Evolutionary conservation across 2,888 invertebrate species (phyloP), one percentile per base, ranked within the genome.

Genomic region (Lepidonotus clava): DNA sequence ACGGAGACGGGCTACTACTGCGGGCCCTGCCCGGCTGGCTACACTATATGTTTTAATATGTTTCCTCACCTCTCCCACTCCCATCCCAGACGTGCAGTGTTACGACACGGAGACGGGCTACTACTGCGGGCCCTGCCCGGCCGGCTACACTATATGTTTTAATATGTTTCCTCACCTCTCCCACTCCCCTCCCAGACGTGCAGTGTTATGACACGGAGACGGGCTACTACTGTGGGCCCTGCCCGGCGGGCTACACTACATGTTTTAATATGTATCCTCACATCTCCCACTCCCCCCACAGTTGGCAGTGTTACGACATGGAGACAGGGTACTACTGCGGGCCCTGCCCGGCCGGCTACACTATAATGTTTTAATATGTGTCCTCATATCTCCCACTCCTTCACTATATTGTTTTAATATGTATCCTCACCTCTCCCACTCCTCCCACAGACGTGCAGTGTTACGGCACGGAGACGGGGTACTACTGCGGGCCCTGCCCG

Each of bases 301-400:
- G n/a, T n/a, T n/a, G n/a, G n/a, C n/a, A n/a, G n/a, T n/a, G n/a
- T n/a, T n/a, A n/a, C n/a, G n/a, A n/a, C n/a, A n/a, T n/a, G n/a
- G n/a, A n/a, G n/a, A n/a, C n/a, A n/a, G n/a, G 95, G 93, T 98
- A 96, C 92, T 95, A 96, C 83, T 98, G 98, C 92, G 96, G 96
- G 67, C 93, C 96, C 86, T 96, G 98, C 95, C 96, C 96, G 86
- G 91, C 95, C 86, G 98, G 98, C 32, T 96, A 95, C 87, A 95
- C n/a, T n/a, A n/a, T n/a, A n/a, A n/a, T n/a, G n/a, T n/a, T n/a
- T n/a, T n/a, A n/a, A n/a, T n/a, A n/a, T n/a, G n/a, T n/a, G n/a
- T n/a, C n/a, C n/a, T n/a, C n/a, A n/a, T n/a, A n/a, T n/a, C n/a
- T n/a, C n/a, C n/a, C n/a, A n/a, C n/a, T n/a, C n/a, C n/a, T n/a